These are phyloP conservation scores for Psix sp. DNA, from an alignment of 1,140 invertebrate species.

Conservation along the genomic window DNA sequence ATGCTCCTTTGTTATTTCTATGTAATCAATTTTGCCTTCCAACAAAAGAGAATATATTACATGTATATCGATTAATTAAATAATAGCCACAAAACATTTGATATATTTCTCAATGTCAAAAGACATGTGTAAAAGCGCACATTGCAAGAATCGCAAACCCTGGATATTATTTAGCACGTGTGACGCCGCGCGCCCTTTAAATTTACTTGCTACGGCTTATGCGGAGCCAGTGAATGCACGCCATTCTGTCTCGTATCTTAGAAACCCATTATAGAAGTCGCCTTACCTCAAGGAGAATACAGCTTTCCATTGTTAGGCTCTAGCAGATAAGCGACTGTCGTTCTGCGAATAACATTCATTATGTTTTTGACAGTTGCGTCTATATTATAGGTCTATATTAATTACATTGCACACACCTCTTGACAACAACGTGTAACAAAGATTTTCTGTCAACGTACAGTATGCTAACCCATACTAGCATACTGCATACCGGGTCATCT, in stretches of 20 bases:
- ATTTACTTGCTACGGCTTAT: conserved; percentile 58
- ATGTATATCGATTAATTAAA: conserved; percentile 37
- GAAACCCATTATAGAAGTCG: conserved; percentile 61
- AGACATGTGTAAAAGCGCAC: conserved; percentile 36
- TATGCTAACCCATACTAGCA: no score
- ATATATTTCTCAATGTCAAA: conserved; percentile 43
- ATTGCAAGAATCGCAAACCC: conserved; percentile 41
- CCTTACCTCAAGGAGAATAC: conserved; percentile 48
- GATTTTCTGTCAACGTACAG: no score
- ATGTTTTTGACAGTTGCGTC: conserved; percentile 52
- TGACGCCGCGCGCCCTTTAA: conserved; percentile 57
- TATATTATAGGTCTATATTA: conserved; percentile 49
- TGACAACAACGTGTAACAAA: conserved; percentile 7
- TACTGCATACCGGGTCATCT: conserved; percentile 10
- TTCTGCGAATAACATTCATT: conserved; percentile 50
- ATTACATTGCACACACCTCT: conserved; percentile 22
- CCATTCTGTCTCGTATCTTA: conserved; percentile 63
- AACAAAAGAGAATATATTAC: no score
- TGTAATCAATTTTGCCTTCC: no score
- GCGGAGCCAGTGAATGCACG: conserved; percentile 45
- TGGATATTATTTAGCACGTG: conserved; percentile 44
- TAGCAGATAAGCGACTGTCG: conserved; percentile 54
- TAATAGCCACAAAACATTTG: conserved; percentile 32
- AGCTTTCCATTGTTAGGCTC: conserved; percentile 52
- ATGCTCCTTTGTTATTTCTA: no score